Percentiles rank a stretch among this genome's conserved stretches.
phyloP scores from a whole-genome alignment of 2,888 invertebrate species.

The Panzeria rudis region DNA sequence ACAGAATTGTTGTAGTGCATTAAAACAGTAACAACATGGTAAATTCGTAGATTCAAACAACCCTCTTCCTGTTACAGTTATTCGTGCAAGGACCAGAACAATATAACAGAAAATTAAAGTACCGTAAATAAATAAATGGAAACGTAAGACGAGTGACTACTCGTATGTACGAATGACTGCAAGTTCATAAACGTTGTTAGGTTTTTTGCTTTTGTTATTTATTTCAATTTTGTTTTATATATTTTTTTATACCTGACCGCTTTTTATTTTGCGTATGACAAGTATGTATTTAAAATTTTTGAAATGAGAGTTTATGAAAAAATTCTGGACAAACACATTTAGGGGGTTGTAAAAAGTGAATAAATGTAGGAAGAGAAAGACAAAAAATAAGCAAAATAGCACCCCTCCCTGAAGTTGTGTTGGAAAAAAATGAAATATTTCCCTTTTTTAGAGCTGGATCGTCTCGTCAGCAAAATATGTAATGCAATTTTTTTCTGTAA shows the following conservation, averaged over 20 bases:
- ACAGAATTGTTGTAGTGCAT: background rate
- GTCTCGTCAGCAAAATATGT: constrained; percentile 72
- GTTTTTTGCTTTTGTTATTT: constrained; percentile 29
- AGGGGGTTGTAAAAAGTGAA: constrained; percentile 56
- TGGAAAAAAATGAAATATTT: constrained; percentile 25
- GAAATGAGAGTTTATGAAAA: constrained; percentile 32
- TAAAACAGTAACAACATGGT: constrained; percentile 23
- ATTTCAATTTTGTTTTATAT: constrained; percentile 55
- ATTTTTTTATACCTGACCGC: constrained; percentile 48
- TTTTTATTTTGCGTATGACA: constrained; percentile 64
- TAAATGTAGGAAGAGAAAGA: constrained; percentile 27
- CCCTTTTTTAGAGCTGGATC: constrained; percentile 38
- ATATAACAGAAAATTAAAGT: constrained; percentile 30
- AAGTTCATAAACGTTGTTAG: constrained; percentile 26
- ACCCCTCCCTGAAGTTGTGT: constrained; percentile 44
- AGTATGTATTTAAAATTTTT: constrained; percentile 45
- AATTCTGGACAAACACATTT: constrained; percentile 60
- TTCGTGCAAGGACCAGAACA: constrained; percentile 17
- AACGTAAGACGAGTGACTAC: background rate
- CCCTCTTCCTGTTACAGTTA: constrained; percentile 51
- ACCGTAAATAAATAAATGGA: constrained; percentile 11
- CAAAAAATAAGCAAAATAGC: constrained; percentile 26
- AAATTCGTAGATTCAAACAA: constrained; percentile 36
- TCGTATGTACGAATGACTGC: constrained; percentile 4
- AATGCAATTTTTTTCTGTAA: constrained; percentile 65